Evolutionary conservation across 64 coral and sea anemone species (phyloP).

Genomic region (Montipora sp.): DNA sequence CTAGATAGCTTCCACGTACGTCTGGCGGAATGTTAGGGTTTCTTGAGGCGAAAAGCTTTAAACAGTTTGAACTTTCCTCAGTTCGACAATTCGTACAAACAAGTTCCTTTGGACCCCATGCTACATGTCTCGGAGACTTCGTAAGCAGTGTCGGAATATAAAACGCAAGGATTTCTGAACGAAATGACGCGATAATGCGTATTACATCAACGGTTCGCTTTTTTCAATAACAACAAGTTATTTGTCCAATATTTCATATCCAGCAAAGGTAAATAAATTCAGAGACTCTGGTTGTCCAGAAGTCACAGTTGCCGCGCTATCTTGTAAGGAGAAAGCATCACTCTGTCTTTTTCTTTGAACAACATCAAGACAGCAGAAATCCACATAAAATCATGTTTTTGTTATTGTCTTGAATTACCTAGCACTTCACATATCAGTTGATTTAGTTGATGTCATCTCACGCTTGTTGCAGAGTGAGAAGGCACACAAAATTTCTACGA

Average conservation of each 20-base stretch:
- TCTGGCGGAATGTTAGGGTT: neutral
- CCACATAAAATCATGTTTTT: neutral
- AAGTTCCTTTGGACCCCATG: neutral
- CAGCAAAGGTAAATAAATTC: too few species aligned
- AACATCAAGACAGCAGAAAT: neutral
- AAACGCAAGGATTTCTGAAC: neutral
- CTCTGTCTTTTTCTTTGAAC: neutral
- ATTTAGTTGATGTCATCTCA: neutral
- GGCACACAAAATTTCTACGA: neutral
- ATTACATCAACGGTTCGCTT: neutral
- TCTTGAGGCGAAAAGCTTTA: neutral
- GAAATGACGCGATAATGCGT: neutral
- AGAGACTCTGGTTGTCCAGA: neutral
- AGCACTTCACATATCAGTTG: neutral
- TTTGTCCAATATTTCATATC: neutral
- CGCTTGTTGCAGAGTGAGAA: neutral
- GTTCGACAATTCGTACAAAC: neutral
- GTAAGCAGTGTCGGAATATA: too few species aligned
- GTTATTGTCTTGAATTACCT: neutral
- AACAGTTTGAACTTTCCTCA: neutral
- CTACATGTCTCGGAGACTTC: neutral
- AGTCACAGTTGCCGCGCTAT: too few species aligned
- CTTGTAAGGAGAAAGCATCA: too few species aligned
- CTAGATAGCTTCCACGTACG: neutral
- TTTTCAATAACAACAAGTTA: neutral